Evolutionary conservation across 2,113 vertebrate species (phyloP), one percentile per base, ranked within the genome.

Genomic region (Passer montanus): DNA sequence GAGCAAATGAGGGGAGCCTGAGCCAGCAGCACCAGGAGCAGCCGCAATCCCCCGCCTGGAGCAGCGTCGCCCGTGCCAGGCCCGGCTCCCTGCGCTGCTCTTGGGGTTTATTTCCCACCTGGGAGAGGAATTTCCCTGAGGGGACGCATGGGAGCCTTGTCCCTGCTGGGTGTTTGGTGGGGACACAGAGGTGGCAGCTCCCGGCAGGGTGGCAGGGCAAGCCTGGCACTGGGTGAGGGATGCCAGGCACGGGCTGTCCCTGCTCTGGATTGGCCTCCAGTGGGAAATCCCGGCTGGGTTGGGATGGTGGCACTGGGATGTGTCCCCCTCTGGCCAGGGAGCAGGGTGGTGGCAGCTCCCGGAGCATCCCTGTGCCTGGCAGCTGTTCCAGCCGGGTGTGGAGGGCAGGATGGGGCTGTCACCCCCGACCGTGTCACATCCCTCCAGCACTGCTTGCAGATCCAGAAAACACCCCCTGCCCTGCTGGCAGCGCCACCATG

Each of bases 401-500:
- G 10, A 23, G 84, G 77, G 67, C 31, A 53, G 31, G 43, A 31
- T 1, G 52, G 58, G 2, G 39, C 11, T 9, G 33, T 33, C 22
- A 4, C 39, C 26, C 13, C 52, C 0, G 1, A 0, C 35, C 19
- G 47, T 6, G 0, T 68, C 8, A 3, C 64, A 23, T 35, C 87
- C 62, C 67, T 43, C 41, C 41, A 6, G 41, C 70, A 1, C 18
- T 4, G 2, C 55, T 13, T 17, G 55, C 26, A 18, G 3, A 60
- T 11, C 0, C 0, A 21, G 24, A n/a, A 63, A 75, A 7, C 8
- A 0, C 28, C 35, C 37, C 52, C 19, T 3, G 30, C 49, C 70
- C 0, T 0, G 15, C 75, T 6, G 64, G 68, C 13, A 39, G 5
- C 7, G 64, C 43, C 24, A 6, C 52, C 13, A 0, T 0, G 9